Evolutionary conservation across 2,888 invertebrate species (phyloP).

Genomic region (Drosophila sordidapex): DNA sequence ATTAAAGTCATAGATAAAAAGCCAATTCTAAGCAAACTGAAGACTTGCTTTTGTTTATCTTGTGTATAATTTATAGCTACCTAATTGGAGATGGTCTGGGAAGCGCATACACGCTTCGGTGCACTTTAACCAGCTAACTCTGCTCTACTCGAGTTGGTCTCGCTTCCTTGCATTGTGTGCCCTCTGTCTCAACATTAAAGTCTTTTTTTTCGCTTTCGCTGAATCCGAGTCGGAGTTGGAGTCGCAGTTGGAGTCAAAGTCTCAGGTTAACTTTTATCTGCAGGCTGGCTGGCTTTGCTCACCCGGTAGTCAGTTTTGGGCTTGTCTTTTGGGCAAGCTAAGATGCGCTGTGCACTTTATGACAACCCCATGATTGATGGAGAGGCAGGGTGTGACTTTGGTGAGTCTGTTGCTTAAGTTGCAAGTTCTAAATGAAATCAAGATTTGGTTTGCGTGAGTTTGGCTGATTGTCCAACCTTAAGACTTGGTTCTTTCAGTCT

Average conservation of each 20-base stretch:
- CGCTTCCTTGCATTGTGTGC: constrained; percentile 71
- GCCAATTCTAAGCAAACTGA: background rate
- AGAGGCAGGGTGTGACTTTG: constrained; percentile 46
- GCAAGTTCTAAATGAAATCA: constrained; percentile 57
- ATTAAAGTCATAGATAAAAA: background rate
- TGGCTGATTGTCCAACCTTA: background rate
- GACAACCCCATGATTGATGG: constrained; percentile 62
- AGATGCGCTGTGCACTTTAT: constrained; percentile 36
- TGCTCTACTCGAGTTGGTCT: background rate
- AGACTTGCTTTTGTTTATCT: background rate
- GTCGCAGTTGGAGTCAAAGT: constrained; percentile 4
- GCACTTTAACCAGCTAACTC: background rate
- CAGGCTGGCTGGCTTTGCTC: constrained; percentile 36
- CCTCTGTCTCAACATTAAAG: constrained; percentile 14
- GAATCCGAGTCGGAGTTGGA: constrained; percentile 10
- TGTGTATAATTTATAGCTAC: background rate
- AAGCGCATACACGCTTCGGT: constrained; percentile 29
- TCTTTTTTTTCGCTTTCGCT: constrained; percentile 45
- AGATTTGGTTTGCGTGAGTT: constrained; percentile 7
- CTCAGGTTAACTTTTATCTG: constrained; percentile 39
- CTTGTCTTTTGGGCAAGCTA: constrained; percentile 36
- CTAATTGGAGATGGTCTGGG: constrained; percentile 4
- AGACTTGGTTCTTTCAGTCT: background rate
- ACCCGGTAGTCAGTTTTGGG: constrained; percentile 54
- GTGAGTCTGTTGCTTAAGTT: constrained; percentile 39